These are phyloP conservation scores for Stenichneumon culpator DNA, from an alignment of 2,888 invertebrate genomes.

Conservation along the genomic window DNA sequence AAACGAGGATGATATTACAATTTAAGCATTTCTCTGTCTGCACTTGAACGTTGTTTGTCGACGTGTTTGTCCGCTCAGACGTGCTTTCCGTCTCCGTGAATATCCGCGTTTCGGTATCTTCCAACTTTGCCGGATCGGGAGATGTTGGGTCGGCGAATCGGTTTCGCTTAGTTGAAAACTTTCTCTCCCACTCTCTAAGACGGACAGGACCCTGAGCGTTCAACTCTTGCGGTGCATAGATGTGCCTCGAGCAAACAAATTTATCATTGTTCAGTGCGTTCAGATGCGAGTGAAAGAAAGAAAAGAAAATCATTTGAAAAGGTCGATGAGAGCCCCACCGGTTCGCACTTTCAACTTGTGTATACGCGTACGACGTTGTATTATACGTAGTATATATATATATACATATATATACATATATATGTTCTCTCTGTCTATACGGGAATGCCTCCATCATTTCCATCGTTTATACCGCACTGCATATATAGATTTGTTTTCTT, in stretches of 20 bases:
- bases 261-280: slow-evolving; percentile 37
- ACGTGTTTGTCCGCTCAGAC: slow-evolving; percentile 7
- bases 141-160: background rate
- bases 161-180: slow-evolving; percentile 14
- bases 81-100: background rate
- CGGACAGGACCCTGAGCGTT: background rate
- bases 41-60: slow-evolving; percentile 15
- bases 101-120: background rate
- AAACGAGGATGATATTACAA: slow-evolving; percentile 68
- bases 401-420: slow-evolving; percentile 12
- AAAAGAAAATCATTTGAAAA: slow-evolving; percentile 20
- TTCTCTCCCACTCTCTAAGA: slow-evolving; percentile 1
- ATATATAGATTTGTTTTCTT: slow-evolving; percentile 28
- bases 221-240: slow-evolving; percentile 10
- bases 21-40: slow-evolving; percentile 68
- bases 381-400: slow-evolving; percentile 47
- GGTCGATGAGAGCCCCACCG: slow-evolving; percentile 30
- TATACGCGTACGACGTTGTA: slow-evolving; percentile 59
- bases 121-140: background rate
- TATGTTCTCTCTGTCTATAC: slow-evolving; percentile 40
- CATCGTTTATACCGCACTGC: slow-evolving; percentile 38
- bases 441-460: slow-evolving; percentile 15
- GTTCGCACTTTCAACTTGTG: slow-evolving; percentile 63
- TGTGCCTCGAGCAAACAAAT: slow-evolving; percentile 29
- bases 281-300: slow-evolving; percentile 29